Conservation (phyloP, 2,113 vertebrate species). For the Misgurnus mizolepis region DNA sequence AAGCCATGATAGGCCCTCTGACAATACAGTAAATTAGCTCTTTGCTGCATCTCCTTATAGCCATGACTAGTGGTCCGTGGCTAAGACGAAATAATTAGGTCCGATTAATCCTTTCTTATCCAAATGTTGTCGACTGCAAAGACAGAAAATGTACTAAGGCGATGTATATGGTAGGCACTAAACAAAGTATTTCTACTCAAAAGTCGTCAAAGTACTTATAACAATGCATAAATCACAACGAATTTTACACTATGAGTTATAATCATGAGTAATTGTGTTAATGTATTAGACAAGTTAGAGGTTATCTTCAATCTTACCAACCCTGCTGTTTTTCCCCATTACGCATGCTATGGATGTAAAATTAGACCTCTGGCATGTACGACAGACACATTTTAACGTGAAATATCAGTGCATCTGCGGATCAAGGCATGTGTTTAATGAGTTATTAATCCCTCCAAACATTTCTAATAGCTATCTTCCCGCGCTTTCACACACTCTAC, state of each 20-base stretch:
- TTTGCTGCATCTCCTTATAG: slow-evolving; percentile 35
- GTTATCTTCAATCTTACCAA: slow-evolving; percentile 22
- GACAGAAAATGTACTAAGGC: not conserved
- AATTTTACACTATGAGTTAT: too few species aligned
- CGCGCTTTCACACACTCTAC: slow-evolving; percentile 12
- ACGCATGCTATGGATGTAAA: slow-evolving; percentile 24
- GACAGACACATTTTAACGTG: slow-evolving; percentile 14
- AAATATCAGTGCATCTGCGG: slow-evolving; percentile 28
- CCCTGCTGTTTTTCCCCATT: not conserved
- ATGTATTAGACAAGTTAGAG: not conserved
- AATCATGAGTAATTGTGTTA: not conserved
- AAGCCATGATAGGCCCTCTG: slow-evolving; percentile 37
- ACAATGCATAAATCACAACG: too few species aligned
- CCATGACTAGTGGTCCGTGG: slow-evolving; percentile 19
- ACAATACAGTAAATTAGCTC: slow-evolving; percentile 47
- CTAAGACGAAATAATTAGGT: slow-evolving; percentile 43
- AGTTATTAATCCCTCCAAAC: slow-evolving; percentile 36
- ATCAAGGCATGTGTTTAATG: slow-evolving; percentile 25
- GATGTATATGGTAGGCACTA: not conserved
- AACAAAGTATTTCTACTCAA: too few species aligned
- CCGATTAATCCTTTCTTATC: slow-evolving; percentile 39
- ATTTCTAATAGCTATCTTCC: slow-evolving; percentile 35
- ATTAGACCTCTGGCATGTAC: slow-evolving; percentile 3
- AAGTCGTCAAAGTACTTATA: too few species aligned
- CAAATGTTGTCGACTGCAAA: slow-evolving; percentile 17